Conservation (phyloP, 2,888 invertebrate genomes). For the Aradus depressus region DNA sequence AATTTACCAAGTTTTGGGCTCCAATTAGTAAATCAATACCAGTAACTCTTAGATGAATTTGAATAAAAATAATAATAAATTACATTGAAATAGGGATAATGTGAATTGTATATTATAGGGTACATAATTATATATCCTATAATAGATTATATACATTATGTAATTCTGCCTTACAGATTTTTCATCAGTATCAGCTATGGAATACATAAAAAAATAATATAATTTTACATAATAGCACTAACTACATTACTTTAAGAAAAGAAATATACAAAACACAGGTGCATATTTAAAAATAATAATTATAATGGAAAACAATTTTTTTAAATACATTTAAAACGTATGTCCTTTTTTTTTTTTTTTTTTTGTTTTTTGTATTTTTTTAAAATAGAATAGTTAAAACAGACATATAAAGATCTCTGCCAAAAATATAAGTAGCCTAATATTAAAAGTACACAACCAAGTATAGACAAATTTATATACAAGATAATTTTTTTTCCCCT, state of each 20-base stretch:
- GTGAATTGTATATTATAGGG: too few species aligned
- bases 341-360: constrained; percentile 8
- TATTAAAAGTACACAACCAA: constrained; percentile 16
- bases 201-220: constrained; percentile 14
- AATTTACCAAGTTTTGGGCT: too few species aligned
- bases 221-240: constrained; percentile 9
- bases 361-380: neutral
- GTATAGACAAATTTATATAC: constrained; percentile 18
- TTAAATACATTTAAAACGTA: constrained; percentile 3
- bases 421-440: constrained; percentile 11
- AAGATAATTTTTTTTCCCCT: constrained; percentile 12
- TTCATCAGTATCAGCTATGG: too few species aligned
- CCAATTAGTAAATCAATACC: too few species aligned
- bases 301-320: neutral
- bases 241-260: too few species aligned
- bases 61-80: too few species aligned
- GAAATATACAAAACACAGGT: too few species aligned
- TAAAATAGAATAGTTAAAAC: constrained; percentile 6
- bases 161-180: too few species aligned
- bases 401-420: constrained; percentile 10
- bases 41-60: too few species aligned
- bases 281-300: constrained; percentile 10
- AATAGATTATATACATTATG: too few species aligned
- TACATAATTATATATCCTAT: too few species aligned
- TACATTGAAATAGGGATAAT: too few species aligned